Evolutionary conservation across 2,888 invertebrate genomes (phyloP), one percentile per base, ranked within the genome.

Genomic region (Diadromus collaris): DNA sequence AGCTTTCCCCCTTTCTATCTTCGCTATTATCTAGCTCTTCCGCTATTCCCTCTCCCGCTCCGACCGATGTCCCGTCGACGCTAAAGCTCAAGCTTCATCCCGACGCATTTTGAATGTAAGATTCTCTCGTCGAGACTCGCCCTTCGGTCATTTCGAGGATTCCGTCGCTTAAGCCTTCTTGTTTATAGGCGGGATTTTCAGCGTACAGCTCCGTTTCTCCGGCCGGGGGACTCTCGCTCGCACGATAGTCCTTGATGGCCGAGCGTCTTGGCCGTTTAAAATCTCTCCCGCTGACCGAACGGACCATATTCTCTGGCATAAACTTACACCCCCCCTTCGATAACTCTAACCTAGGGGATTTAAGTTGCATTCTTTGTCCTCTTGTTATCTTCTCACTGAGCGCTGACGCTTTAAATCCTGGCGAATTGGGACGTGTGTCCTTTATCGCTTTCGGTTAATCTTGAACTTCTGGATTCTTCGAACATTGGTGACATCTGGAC

Each of bases 21-120:
- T 56, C 65, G 34, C 29, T 24, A 34, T 32, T 24, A 21, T 51
- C 46, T 10, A 29, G 60, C 27, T 27, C 10, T 24, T 61, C 76
- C 41, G 32, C 65, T 54, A 69, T 64, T 78, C 34, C 67, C 60
- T 34, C 60, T 48, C 13, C 38, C 38, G 38, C 13, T 46, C 32
- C 51, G 21, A 51, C 51, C 51, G 51, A 9, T 32, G 67, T 41
- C 75, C 61, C 65, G 64, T 38, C 64, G 74, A 13, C 54, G 56
- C 69, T 76, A 80, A 73, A 77, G 85, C 87, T 84, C 84, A 84
- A 81, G 83, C 85, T 87, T 87, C 88, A 38, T 38, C 89, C 88
- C 86, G 84, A 32, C 81, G 83, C 85, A 88, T 89, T 89, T 88
- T 86, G 85, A 88, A 89, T 88, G 85, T 85, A 88, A 89, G 89